Evolutionary conservation across 2,113 vertebrate genomes (phyloP), one percentile per base, ranked within the genome.

Genomic region (Oncorhynchus nerka): DNA sequence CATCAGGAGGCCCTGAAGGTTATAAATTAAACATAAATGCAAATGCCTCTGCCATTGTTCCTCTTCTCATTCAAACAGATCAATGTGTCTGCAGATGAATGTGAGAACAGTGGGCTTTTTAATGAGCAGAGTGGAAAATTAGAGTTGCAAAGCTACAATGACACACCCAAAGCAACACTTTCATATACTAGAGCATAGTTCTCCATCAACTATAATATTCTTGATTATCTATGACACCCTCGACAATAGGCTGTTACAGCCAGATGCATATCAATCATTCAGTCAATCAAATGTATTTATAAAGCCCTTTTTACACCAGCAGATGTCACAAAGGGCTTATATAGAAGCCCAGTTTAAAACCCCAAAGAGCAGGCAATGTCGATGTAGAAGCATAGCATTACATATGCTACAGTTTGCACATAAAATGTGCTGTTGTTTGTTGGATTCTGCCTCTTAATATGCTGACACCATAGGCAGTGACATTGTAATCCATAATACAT

Each of bases 11-110:
- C 89, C 39, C 91, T 89, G 91, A 90, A 92, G 88, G 93, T 93
- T 93, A 94, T 94, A 93, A 94, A 94, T 94, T 94, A 93, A 93
- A 94, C 92, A 94, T 94, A 91, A 92, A 94, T 93, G 92, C 92
- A 93, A 93, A 94, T 93, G 90, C 89, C 90, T 84, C 87, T 89
- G 90, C 91, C 89, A 93, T 91, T 91, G 92, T 91, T 92, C 90
- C 89, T 86, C 83, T 86, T 77, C 74, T 86, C 91, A 90, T 92
- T 92, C 92, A 92, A 90, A 93, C 87, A 91, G 88, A 92, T 92
- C 91, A 89, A 89, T 89, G 88, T 91, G 90, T 93, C 92, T 92
- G 89, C 76, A 87, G 92, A 94, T 93, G 93, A 93, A 93, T 92
- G 90, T 85, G 84, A 91, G 90, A 92, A 92, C 90, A 91, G 90